Evolutionary conservation across 64 coral and sea anemone genomes (phyloP), one percentile per base, ranked within the genome.

Genomic region (Pocillopora damicornis): DNA sequence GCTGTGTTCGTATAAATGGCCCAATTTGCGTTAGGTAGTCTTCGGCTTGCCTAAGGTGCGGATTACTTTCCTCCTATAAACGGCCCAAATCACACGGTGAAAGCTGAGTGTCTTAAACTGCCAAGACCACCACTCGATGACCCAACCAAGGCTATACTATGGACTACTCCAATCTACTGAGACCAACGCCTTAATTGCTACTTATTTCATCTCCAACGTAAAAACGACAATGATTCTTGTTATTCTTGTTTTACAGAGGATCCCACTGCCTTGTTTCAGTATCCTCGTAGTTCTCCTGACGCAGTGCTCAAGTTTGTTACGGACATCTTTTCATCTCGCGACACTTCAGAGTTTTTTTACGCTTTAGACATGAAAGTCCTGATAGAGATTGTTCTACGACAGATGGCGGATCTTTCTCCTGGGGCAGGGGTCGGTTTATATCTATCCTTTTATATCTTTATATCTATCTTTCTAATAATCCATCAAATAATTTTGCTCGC

Each of bases 281-380:
- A 92, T 20, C 88, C 88, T 35, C 86, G 87, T 17, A 58, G 56
- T 9, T 95, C 93, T 34, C 90, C 93, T 37, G 89, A 99, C 73
- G 95, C 96, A 5, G 90, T 99, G 15, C 59, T 99, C 59, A 99
- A 99, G 88, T 92, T 99, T 60, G 62, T 92, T 9, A 81, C 88
- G n/a, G 96, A 99, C 84, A 83, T 95, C 18, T 99, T 99, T 75
- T 95, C 96, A 58, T 89, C 89, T 60, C 72, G n/a, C 75, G 67
- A 61, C 75, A 99, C 96, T 9, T 92, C 96, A 63, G 96, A 80
- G 15, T 84, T 99, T 60, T 99, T 99, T 38, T 99, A 92, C 42
- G 91, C 93, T 15, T 89, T 87, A 25, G 96, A 99, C 75, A 92
- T 99, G 90, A 92, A 88, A 85, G 89, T 99, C 12, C 80, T 99